phyloP scores from a whole-genome alignment of 2,797 vertebrate species.

The Pantherophis alleghaniensis region DNA sequence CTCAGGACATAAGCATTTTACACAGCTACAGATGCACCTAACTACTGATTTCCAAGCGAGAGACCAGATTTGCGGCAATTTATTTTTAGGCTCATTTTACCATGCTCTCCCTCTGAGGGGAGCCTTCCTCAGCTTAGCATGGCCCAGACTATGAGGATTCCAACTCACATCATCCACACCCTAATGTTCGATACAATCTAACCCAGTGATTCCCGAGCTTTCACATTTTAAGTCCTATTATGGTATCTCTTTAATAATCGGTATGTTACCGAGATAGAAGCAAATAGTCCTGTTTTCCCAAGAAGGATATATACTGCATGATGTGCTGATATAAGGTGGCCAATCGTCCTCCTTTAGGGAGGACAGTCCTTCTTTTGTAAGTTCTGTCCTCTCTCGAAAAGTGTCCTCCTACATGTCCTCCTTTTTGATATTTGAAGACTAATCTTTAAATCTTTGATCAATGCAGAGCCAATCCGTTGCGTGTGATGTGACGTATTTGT shows the following conservation, averaged over 20 bases:
- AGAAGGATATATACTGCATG: background rate
- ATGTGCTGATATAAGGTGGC: background rate
- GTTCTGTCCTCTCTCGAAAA: too few species aligned
- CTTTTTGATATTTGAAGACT: too few species aligned
- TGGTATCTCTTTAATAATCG: background rate
- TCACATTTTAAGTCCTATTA: background rate
- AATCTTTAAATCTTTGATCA: too few species aligned
- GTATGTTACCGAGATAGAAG: background rate
- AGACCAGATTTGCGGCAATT: background rate
- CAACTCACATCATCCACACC: background rate
- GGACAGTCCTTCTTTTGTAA: too few species aligned
- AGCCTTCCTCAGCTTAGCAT: background rate
- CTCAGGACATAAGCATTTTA: constrained; percentile 5
- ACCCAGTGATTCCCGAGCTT: background rate
- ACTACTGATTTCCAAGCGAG: background rate
- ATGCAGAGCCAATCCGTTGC: too few species aligned
- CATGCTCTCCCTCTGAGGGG: background rate
- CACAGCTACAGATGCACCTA: background rate
- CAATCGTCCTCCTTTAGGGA: too few species aligned
- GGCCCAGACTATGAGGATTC: background rate
- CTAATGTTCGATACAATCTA: background rate
- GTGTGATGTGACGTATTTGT: too few species aligned
- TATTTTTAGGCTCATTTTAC: background rate
- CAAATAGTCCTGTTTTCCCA: background rate
- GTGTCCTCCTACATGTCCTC: too few species aligned